These are phyloP conservation scores for Phyllostomus discolor DNA, from an alignment of 2,113 vertebrate genomes.

Conservation along the genomic window DNA sequence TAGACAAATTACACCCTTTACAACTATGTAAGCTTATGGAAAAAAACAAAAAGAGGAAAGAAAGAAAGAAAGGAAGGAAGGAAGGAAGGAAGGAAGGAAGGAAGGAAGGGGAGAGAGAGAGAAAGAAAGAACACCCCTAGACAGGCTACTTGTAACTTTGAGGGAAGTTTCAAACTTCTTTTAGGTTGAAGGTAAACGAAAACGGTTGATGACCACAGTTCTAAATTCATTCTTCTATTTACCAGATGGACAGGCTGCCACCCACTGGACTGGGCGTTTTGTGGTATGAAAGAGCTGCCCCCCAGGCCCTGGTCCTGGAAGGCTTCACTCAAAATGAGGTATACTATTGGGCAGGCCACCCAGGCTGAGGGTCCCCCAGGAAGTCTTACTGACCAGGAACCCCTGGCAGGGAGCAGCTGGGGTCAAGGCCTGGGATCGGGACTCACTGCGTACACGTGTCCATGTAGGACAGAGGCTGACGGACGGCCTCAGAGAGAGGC, in stretches of 20 bases:
- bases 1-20: background rate
- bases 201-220: background rate
- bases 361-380: background rate
- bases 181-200: background rate
- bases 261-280: background rate
- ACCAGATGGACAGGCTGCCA: background rate
- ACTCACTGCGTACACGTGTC: too few relatives aligned
- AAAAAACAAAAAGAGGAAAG: background rate
- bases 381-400: background rate
- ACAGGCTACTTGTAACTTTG: background rate
- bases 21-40: background rate
- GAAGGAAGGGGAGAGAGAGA: too few relatives aligned
- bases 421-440: background rate
- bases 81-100: background rate
- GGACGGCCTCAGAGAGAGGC: background rate
- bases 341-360: background rate
- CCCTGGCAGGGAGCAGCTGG: background rate
- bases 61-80: background rate
- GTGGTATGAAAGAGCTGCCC: background rate
- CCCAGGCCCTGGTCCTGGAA: background rate
- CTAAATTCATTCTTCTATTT: background rate
- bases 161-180: background rate
- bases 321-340: background rate
- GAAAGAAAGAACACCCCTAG: background rate
- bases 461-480: background rate